These are phyloP conservation scores for Ormia ochracea DNA, from an alignment of 2,888 invertebrate species.

Conservation along the genomic window DNA sequence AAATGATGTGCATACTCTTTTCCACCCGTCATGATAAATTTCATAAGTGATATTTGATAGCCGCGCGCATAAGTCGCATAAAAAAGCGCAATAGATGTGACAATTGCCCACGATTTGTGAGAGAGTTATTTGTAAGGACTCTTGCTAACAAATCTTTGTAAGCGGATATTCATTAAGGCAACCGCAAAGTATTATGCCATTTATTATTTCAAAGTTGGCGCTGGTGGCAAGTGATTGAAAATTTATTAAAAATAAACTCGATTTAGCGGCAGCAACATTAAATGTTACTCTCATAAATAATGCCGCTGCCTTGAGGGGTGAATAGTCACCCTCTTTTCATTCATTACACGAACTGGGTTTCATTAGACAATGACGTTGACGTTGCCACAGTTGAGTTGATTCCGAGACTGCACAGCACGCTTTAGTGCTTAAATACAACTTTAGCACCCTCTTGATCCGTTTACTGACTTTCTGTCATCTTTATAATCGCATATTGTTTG, in stretches of 20 bases:
- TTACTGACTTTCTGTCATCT: constrained; percentile 57
- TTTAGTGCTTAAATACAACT: constrained; percentile 73
- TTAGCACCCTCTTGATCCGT: constrained; percentile 72
- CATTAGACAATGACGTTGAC: constrained; percentile 37
- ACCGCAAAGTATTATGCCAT: constrained; percentile 68
- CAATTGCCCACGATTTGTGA: constrained; percentile 50
- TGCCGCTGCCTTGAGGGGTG: constrained; percentile 25
- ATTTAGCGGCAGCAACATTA: constrained; percentile 10
- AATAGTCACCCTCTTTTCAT: constrained; percentile 42
- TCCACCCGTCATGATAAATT: constrained; percentile 34
- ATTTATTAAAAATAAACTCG: constrained; percentile 14
- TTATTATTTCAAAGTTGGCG: constrained; percentile 40
- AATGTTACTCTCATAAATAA: constrained; percentile 20
- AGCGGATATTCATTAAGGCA: constrained; percentile 75
- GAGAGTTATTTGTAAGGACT: neutral
- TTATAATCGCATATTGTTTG: constrained; percentile 51
- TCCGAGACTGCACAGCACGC: constrained; percentile 68
- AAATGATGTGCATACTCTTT: neutral
- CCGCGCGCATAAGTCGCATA: neutral
- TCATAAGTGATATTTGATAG: constrained; percentile 36
- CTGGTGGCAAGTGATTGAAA: constrained; percentile 26
- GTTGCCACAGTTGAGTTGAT: constrained; percentile 30
- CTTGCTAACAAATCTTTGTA: constrained; percentile 58
- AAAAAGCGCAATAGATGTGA: neutral
- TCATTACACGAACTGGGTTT: neutral